Evolutionary conservation across 2,113 vertebrate genomes (phyloP).

Genomic region (Pholis gunnellus): DNA sequence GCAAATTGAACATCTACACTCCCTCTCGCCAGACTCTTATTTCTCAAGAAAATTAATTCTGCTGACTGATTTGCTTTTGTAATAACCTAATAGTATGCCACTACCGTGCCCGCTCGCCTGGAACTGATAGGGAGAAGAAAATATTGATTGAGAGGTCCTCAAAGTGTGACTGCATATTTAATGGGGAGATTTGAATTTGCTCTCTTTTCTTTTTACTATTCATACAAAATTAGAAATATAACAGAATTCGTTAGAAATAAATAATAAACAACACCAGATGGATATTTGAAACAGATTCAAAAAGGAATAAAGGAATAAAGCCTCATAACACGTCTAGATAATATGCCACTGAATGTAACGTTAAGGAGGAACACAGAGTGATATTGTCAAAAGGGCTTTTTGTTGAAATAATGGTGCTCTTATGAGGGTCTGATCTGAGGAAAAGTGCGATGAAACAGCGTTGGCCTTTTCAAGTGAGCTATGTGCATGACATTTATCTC

Average conservation of each 20-base stretch:
- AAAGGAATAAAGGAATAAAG: background rate
- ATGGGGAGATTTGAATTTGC: slow-evolving; percentile 74
- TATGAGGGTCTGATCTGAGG: slow-evolving; percentile 34
- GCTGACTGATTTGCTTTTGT: slow-evolving; percentile 85
- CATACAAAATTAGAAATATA: slow-evolving; percentile 55
- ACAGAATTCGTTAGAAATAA: slow-evolving; percentile 19
- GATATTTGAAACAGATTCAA: background rate
- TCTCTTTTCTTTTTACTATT: slow-evolving; percentile 69
- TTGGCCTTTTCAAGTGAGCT: slow-evolving; percentile 73
- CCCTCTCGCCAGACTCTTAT: slow-evolving; percentile 75
- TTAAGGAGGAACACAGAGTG: slow-evolving; percentile 21
- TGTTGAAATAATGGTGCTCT: slow-evolving; percentile 41
- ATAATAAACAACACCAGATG: slow-evolving; percentile 1
- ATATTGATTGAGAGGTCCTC: slow-evolving; percentile 78
- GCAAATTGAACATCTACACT: slow-evolving; percentile 71
- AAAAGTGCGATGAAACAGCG: slow-evolving; percentile 33
- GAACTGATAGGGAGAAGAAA: slow-evolving; percentile 79
- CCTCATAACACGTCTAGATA: background rate
- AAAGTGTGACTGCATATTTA: slow-evolving; percentile 66
- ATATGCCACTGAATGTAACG: slow-evolving; percentile 9
- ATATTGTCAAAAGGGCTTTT: slow-evolving; percentile 35
- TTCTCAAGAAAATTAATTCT: slow-evolving; percentile 83
- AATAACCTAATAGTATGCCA: slow-evolving; percentile 83
- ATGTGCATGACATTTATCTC: slow-evolving; percentile 70
- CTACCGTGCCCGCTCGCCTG: slow-evolving; percentile 78